Evolutionary conservation across 2,888 invertebrate species (phyloP).

Genomic region (Acleris sparsana): DNA sequence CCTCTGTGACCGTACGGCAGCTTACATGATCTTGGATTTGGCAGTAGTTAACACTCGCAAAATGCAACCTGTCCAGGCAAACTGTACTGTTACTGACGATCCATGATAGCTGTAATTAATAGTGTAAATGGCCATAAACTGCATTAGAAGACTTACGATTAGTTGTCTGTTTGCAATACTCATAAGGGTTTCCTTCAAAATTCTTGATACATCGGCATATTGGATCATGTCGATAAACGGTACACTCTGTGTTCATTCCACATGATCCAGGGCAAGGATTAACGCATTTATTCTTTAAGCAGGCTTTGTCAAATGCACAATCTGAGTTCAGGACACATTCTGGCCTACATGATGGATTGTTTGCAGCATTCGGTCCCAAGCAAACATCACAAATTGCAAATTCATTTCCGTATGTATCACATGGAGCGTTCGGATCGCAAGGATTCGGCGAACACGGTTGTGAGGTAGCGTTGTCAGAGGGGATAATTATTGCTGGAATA

Average conservation of each 20-base stretch:
- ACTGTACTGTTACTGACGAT: too few species aligned
- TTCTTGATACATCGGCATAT: conserved; percentile 88
- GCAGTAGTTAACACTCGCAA: too few species aligned
- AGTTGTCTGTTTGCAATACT: conserved; percentile 86
- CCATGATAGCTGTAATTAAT: not conserved
- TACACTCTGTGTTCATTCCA: conserved; percentile 88
- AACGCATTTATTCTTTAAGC: conserved; percentile 88
- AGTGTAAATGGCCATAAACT: not conserved
- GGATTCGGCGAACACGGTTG: conserved; percentile 91
- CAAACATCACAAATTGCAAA: conserved; percentile 92
- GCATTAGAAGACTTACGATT: conserved; percentile 72
- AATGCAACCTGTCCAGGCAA: too few species aligned
- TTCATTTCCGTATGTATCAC: conserved; percentile 88
- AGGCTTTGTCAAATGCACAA: conserved; percentile 90
- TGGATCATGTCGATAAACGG: conserved; percentile 88
- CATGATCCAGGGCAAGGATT: conserved; percentile 92
- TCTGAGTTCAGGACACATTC: conserved; percentile 92
- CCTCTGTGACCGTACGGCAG: too few species aligned
- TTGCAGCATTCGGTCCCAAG: conserved; percentile 85
- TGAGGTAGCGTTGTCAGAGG: conserved; percentile 84
- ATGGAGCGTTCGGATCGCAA: conserved; percentile 87
- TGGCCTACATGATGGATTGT: conserved; percentile 90
- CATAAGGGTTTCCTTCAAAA: conserved; percentile 90
- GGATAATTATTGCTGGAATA: conserved; percentile 77
- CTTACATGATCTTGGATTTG: too few species aligned